A percentile compares a stretch with the other conserved stretches of the same genome.
These are phyloP conservation scores for Mastigias papua DNA, from an alignment of 30 jellyfish, hydroid and myxozoan genomes.

Conservation along the genomic window DNA sequence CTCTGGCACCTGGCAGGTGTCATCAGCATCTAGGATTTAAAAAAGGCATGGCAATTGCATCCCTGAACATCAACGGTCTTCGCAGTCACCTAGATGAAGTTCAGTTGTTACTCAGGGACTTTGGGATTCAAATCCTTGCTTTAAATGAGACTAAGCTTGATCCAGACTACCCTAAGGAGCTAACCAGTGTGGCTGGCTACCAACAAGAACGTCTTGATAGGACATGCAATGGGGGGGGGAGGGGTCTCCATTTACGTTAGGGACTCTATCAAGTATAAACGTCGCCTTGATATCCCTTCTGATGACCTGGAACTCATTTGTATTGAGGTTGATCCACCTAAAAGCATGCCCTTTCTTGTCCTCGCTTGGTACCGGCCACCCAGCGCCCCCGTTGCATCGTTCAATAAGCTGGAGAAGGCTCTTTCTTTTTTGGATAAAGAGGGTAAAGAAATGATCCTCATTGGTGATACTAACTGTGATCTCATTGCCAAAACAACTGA, in stretches of 20 bases:
- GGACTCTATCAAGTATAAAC: not conserved
- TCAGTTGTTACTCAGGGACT: not conserved
- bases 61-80: conserved; percentile 8
- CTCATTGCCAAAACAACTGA: not conserved
- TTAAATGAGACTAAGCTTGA: not conserved
- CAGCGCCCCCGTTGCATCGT: not conserved
- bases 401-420: not conserved
- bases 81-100: conserved; percentile 29
- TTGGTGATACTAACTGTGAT: conserved; percentile 6
- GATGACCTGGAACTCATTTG: not conserved
- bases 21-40: conserved; percentile 12
- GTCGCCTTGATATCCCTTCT: not conserved
- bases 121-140: not conserved
- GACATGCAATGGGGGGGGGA: not conserved
- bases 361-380: not conserved
- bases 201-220: not conserved
- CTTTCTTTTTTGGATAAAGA: not conserved
- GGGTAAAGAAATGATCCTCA: conserved; percentile 17
- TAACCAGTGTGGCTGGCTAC: not conserved
- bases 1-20: not conserved
- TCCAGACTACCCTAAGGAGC: not conserved
- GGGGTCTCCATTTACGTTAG: not conserved
- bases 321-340: not conserved
- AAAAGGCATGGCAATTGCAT: conserved; percentile 14
- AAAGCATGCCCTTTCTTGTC: not conserved